Evolutionary conservation across 2,888 invertebrate species (phyloP).

Genomic region (Labia minor): DNA sequence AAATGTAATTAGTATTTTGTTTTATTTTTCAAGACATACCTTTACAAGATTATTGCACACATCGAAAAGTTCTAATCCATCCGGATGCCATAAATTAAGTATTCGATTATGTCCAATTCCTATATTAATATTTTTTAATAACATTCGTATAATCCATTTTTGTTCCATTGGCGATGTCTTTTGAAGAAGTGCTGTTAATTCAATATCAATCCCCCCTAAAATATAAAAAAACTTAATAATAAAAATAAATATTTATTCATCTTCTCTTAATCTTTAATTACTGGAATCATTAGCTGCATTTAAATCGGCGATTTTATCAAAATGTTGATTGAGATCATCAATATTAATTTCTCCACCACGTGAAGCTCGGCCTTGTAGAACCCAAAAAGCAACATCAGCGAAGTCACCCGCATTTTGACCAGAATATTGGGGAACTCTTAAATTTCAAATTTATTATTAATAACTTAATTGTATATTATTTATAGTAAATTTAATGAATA

Average conservation of each 20-base stretch:
- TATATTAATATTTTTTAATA: constrained; percentile 73
- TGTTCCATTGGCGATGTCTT: constrained; percentile 62
- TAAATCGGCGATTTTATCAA: constrained; percentile 63
- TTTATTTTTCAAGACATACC: constrained; percentile 39
- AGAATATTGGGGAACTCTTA: constrained; percentile 41
- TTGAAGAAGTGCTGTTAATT: constrained; percentile 54
- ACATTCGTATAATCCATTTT: constrained; percentile 82
- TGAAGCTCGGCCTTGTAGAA: constrained; percentile 46
- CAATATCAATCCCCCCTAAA: constrained; percentile 45
- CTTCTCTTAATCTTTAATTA: constrained; percentile 32
- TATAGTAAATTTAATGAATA: not conserved
- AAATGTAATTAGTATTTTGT: too few species aligned
- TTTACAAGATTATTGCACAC: constrained; percentile 57
- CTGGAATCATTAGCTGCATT: constrained; percentile 50
- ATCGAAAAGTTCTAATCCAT: constrained; percentile 65
- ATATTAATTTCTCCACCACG: constrained; percentile 46
- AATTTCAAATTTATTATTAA: too few species aligned
- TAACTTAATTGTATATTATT: constrained; percentile 29
- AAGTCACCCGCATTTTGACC: constrained; percentile 56
- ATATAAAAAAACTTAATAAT: constrained; percentile 21
- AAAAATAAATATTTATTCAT: constrained; percentile 15
- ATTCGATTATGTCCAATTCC: constrained; percentile 62
- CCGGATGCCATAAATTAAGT: constrained; percentile 60
- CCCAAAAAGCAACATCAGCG: constrained; percentile 63
- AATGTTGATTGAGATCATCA: constrained; percentile 56